Base-by-base conservation (phyloP, 2,113 vertebrate species). In the Reinhardtius hippoglossoides region DNA sequence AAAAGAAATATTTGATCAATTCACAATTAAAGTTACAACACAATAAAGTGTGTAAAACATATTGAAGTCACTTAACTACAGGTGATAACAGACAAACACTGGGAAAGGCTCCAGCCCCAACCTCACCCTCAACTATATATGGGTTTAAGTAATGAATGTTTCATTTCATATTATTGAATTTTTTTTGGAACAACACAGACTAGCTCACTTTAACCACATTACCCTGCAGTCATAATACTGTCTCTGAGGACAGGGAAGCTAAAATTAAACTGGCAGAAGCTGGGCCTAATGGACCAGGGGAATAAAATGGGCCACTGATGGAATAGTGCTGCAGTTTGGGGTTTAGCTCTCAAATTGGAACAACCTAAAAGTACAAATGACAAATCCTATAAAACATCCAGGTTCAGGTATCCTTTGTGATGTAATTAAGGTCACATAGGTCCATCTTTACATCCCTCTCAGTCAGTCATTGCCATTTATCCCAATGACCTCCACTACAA, bases 251-350 rank as follows among this genome's bases (percentile, higher is more conserved):
- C 44, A 10, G 16, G n/a, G 12, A 12, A 37, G 13, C 27, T 55
- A 44, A 70, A 64, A 63, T 57, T 63, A 67, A n/a, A 78, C 18
- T 35, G 12, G 31, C 54, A 78, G 60, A 60, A 6, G 50, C 44
- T 44, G 48, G 13, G 8, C 66, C 16, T 0, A 16, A 58, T 16
- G 26, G 48, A 46, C 5, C 59, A 18, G 5, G 61, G 57, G 67
- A 78, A 52, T 58, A 73, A 64, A 16, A 54, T 15, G 24, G 37
- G 37, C 27, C 26, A 46, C 24, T 15, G 14, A 13, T 24, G 40
- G 21, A 50, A 20, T 6, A 27, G 8, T 9, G 66, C 63, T 55
- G 56, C 8, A 18, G 27, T 9, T 52, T 40, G n/a, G 27, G 71
- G 42, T 20, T n/a, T 14, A 48, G 35, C 23, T 65, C 42, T 46